Percentiles rank a stretch among this genome's conserved stretches.
Conservation (phyloP, 2,888 invertebrate genomes). For the Protophormia terraenovae region DNA sequence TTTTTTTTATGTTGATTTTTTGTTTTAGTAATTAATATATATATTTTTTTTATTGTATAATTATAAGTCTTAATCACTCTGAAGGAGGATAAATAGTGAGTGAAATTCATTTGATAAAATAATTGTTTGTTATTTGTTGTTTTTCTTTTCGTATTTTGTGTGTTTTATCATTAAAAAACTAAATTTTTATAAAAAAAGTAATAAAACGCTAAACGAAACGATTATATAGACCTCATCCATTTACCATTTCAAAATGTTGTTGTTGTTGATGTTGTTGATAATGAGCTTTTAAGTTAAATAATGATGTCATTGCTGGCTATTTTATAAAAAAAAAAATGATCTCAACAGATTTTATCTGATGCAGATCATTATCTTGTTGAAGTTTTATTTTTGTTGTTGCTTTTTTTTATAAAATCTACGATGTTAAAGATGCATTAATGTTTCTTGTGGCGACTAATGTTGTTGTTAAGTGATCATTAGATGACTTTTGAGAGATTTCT, state of each 20-base stretch:
- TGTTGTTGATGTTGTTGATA: not conserved
- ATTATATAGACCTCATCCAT: too few relatives aligned
- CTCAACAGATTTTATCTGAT: conserved; percentile 29
- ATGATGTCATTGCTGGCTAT: conserved; percentile 33
- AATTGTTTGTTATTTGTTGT: not conserved
- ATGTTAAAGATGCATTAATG: conserved; percentile 55
- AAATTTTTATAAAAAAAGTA: conserved; percentile 42
- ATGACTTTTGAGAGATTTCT: conserved; percentile 62
- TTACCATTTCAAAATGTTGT: too few relatives aligned
- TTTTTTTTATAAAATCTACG: conserved; percentile 46
- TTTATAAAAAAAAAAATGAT: not conserved
- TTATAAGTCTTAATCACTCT: conserved; percentile 64
- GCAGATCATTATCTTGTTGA: not conserved
- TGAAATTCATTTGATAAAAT: conserved; percentile 60
- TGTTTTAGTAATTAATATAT: not conserved
- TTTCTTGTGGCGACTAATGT: conserved; percentile 46
- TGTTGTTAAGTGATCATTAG: conserved; percentile 46
- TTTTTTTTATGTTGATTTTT: conserved; percentile 8
- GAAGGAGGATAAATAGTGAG: conserved; percentile 60
- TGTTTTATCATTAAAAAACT: conserved; percentile 40
- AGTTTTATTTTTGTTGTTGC: not conserved
- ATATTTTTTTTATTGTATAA: conserved; percentile 49
- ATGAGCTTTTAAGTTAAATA: conserved; percentile 39
- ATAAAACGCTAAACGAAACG: conserved; percentile 59
- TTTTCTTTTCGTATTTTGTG: not conserved